A percentile compares a stretch with the other conserved stretches of the same genome.
phyloP scores from a whole-genome alignment of 2,797 vertebrate species.

The Macropus fuliginosus region DNA sequence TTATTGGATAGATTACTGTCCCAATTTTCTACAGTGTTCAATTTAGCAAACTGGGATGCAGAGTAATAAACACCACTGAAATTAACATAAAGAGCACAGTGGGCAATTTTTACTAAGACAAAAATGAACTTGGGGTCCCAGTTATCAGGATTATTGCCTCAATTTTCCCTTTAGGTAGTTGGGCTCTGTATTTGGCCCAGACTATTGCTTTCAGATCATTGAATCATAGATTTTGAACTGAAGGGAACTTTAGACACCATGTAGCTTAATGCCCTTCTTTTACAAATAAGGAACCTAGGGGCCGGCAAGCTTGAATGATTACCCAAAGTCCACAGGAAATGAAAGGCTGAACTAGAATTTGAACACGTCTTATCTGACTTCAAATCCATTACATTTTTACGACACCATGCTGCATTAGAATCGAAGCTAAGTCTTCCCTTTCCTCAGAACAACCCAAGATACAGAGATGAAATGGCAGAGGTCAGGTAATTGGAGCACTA shows the following conservation, averaged over 20 bases:
- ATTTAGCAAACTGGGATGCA: conserved; percentile 24
- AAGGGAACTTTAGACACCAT: neutral
- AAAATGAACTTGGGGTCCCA: neutral
- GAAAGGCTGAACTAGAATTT: neutral
- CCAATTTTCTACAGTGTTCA: conserved; percentile 17
- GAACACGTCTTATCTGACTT: neutral
- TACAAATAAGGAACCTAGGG: neutral
- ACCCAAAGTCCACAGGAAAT: neutral
- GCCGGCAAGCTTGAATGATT: neutral
- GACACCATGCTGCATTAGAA: neutral
- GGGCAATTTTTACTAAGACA: neutral
- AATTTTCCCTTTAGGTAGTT: neutral
- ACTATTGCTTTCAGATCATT: neutral
- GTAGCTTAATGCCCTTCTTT: neutral
- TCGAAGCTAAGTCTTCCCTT: neutral
- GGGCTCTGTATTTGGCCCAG: neutral
- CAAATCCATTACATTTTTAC: neutral
- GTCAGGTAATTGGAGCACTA: neutral
- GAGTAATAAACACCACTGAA: conserved; percentile 8
- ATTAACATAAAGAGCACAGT: neutral
- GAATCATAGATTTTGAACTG: neutral
- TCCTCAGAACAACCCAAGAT: neutral
- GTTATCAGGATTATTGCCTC: conserved; percentile 17
- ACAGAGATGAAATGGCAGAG: neutral
- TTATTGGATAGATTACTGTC: conserved; percentile 16